These are phyloP conservation scores for Sebastes vulpes DNA, from an alignment of 2,797 vertebrate species.

Conservation along the genomic window DNA sequence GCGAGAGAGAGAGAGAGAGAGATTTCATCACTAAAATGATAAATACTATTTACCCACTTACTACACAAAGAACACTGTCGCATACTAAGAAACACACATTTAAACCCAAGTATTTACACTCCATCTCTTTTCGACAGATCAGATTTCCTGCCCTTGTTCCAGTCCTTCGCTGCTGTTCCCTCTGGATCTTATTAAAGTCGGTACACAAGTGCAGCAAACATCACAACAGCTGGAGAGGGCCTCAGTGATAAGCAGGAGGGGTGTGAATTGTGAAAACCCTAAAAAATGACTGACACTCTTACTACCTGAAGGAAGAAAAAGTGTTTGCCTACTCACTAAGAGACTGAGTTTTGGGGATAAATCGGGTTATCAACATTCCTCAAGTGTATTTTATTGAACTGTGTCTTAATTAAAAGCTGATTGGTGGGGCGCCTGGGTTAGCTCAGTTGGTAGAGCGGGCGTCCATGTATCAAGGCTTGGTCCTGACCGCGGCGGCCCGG, in stretches of 20 bases:
- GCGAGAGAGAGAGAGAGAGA: background rate
- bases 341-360: background rate
- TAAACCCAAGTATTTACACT: background rate
- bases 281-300: background rate
- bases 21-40: background rate
- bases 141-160: background rate
- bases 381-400: background rate
- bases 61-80: background rate
- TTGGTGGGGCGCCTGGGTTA: too few relatives aligned
- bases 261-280: conserved; percentile 7
- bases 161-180: conserved; percentile 13
- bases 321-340: background rate
- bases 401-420: background rate
- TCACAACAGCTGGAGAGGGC: conserved; percentile 37
- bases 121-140: background rate
- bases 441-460: too few relatives aligned
- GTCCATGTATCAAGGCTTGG: too few relatives aligned
- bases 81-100: background rate
- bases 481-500: too few relatives aligned
- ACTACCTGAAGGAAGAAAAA: background rate
- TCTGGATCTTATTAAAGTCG: conserved; percentile 46
- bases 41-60: background rate
- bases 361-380: background rate
- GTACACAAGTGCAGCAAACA: conserved; percentile 2
- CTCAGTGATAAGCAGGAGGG: background rate